These are phyloP conservation scores for Melanostoma mellinum DNA, from an alignment of 2,888 invertebrate genomes.

Conservation along the genomic window DNA sequence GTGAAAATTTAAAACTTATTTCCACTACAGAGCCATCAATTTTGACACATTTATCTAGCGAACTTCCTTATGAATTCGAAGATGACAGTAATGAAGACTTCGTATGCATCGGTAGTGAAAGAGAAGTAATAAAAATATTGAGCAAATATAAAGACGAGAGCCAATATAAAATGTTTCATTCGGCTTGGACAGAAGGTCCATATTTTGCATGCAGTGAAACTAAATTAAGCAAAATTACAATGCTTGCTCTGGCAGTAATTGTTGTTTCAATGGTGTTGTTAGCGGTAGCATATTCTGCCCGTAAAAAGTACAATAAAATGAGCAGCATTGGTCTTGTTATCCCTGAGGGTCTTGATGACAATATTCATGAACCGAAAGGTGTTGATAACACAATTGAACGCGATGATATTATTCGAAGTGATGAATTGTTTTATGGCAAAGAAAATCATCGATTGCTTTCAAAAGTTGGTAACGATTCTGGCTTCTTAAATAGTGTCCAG, in stretches of 20 bases:
- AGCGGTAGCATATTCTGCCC: constrained; percentile 70
- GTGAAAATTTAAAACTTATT: constrained; percentile 53
- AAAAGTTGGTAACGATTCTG: constrained; percentile 67
- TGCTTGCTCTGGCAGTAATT: constrained; percentile 70
- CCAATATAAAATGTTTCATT: constrained; percentile 74
- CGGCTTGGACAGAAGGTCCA: constrained; percentile 75
- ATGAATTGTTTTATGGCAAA: constrained; percentile 73
- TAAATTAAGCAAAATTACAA: constrained; percentile 73
- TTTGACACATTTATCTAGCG: neutral
- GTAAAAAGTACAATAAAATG: constrained; percentile 76
- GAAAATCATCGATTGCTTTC: constrained; percentile 73
- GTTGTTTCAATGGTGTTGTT: constrained; percentile 58
- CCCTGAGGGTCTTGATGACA: constrained; percentile 76
- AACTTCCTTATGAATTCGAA: neutral
- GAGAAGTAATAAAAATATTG: constrained; percentile 13
- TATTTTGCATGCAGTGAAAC: constrained; percentile 72
- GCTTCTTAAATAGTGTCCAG: constrained; percentile 50
- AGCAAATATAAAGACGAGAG: constrained; percentile 54
- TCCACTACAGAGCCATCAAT: constrained; percentile 19
- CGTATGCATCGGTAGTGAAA: constrained; percentile 31
- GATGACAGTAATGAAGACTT: constrained; percentile 39
- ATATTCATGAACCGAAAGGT: constrained; percentile 71
- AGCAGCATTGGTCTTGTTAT: constrained; percentile 77
- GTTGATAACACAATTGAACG: constrained; percentile 71
- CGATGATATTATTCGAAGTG: constrained; percentile 72